These are phyloP conservation scores for Furnarius figulus DNA, from an alignment of 2,113 vertebrate genomes.

Conservation along the genomic window DNA sequence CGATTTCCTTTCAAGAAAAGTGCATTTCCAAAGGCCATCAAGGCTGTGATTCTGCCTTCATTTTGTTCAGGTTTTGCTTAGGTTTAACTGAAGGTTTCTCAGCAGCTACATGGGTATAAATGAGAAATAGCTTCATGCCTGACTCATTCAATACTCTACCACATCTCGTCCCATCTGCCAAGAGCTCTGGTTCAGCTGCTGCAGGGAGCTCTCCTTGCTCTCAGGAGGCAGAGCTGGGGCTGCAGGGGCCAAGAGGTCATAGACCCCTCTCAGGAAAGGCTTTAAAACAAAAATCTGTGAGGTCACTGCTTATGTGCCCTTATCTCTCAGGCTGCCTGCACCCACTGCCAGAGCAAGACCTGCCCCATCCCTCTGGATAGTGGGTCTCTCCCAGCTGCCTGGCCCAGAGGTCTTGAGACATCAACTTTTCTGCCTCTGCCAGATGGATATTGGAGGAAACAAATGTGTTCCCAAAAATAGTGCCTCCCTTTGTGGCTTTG, in stretches of 20 bases:
- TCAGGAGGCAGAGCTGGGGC: not conserved
- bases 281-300: not conserved
- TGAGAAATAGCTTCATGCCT: not conserved
- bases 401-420: not conserved
- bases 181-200: not conserved
- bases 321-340: not conserved
- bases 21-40: not conserved
- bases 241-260: not conserved
- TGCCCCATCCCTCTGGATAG: not conserved
- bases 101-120: not conserved
- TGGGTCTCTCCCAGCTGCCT: not conserved
- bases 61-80: not conserved
- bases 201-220: not conserved
- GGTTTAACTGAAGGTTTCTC: not conserved
- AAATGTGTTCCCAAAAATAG: constrained; percentile 8
- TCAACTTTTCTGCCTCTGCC: not conserved
- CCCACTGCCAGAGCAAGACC: not conserved
- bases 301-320: not conserved
- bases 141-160: not conserved
- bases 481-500: not conserved
- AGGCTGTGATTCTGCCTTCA: not conserved
- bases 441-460: constrained; percentile 5
- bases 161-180: not conserved
- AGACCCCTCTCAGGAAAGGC: not conserved
- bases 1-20: not conserved